Evolutionary conservation across 2,888 invertebrate species (phyloP).

Genomic region (Cheilosia vulpina): DNA sequence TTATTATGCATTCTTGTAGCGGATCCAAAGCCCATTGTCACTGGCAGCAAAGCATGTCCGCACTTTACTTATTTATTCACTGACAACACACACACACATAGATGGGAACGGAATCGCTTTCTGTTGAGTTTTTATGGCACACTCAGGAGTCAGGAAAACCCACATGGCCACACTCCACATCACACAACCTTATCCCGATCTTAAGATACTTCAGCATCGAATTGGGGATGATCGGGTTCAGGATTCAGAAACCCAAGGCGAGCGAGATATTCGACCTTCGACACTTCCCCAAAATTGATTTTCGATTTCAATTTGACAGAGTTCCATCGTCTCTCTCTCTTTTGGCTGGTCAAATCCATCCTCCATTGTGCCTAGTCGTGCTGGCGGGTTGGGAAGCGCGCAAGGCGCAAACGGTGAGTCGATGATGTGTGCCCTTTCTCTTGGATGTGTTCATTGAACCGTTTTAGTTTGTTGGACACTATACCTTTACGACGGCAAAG

Average conservation of each 20-base stretch:
- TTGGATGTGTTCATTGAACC: slow-evolving; percentile 49
- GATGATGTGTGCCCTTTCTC: slow-evolving; percentile 9
- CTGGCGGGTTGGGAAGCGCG: not conserved
- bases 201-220: not conserved
- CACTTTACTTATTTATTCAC: slow-evolving; percentile 51
- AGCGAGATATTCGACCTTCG: slow-evolving; percentile 41
- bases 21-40: not conserved
- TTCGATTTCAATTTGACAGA: slow-evolving; percentile 64
- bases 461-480: slow-evolving; percentile 36
- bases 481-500: not conserved
- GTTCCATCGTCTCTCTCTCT: not conserved
- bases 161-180: not conserved
- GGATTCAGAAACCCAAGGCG: slow-evolving; percentile 25
- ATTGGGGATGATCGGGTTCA: slow-evolving; percentile 25
- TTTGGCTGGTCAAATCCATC: too few relatives aligned
- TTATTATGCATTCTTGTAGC: slow-evolving; percentile 13
- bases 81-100: not conserved
- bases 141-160: not conserved
- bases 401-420: too few relatives aligned
- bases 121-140: slow-evolving; percentile 31
- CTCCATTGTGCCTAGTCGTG: slow-evolving; percentile 6
- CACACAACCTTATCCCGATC: not conserved
- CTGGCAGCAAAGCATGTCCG: not conserved
- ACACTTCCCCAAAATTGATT: slow-evolving; percentile 64
- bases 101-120: slow-evolving; percentile 2